Evolutionary conservation across 1,140 invertebrate genomes (phyloP).

Genomic region (Oppia nitens): DNA sequence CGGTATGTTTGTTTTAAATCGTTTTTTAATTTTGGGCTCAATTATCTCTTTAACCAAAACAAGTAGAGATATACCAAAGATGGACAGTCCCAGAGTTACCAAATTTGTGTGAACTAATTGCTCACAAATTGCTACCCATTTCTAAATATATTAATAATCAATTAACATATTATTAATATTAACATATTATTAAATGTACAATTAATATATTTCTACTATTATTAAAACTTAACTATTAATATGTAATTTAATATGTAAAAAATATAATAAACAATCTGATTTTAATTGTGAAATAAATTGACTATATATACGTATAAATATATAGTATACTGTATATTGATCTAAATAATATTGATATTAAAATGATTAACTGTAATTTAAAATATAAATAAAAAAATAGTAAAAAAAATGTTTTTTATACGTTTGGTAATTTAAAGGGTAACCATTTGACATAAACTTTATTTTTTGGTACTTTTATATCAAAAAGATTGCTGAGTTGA

Average conservation of each 20-base stretch:
- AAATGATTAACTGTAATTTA: no score
- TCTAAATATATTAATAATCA: not conserved
- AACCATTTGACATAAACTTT: constrained; percentile 18
- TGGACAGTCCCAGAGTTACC: constrained; percentile 24
- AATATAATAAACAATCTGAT: no score
- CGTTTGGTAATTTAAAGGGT: constrained; percentile 14
- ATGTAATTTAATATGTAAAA: no score
- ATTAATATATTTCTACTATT: no score
- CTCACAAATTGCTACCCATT: constrained; percentile 19
- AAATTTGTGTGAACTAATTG: constrained; percentile 23
- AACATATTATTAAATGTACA: no score
- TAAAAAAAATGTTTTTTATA: constrained; percentile 7
- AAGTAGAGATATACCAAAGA: constrained; percentile 25
- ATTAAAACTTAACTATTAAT: no score
- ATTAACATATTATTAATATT: no score
- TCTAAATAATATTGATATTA: no score
- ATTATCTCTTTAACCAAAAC: constrained; percentile 27
- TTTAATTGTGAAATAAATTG: no score
- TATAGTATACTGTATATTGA: no score
- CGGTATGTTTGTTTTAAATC: constrained; percentile 12
- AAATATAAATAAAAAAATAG: constrained; percentile 4
- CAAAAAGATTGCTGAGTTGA: constrained; percentile 34
- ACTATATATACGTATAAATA: no score
- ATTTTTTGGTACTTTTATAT: constrained; percentile 11
- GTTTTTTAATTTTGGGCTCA: constrained; percentile 15